Percentiles rank a stretch among this genome's conserved stretches.
These are phyloP conservation scores for Drepana falcataria DNA, from an alignment of 2,888 invertebrate genomes.

Conservation along the genomic window DNA sequence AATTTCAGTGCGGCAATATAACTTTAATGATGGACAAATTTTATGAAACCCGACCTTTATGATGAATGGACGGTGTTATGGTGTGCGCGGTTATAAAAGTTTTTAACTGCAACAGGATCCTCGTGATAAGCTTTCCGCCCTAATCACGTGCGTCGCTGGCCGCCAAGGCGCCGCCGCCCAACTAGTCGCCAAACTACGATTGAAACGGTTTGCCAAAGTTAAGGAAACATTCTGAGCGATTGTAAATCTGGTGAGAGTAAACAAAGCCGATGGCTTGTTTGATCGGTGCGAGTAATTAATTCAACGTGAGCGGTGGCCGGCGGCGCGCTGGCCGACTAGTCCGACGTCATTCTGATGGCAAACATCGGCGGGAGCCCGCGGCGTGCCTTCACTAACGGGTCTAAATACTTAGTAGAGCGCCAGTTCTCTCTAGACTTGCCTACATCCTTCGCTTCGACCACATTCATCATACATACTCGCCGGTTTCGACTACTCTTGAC, in stretches of 20 bases:
- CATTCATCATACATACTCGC: no score
- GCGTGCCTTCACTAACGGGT: no score
- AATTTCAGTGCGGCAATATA: background rate
- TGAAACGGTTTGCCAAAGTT: slow-evolving; percentile 12
- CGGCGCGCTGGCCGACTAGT: slow-evolving; percentile 2
- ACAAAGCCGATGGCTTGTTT: slow-evolving; percentile 30
- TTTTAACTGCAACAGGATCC: slow-evolving; percentile 2
- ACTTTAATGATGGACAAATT: slow-evolving; percentile 2
- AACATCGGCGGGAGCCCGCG: no score
- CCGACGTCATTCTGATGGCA: no score
- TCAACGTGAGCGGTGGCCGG: no score
- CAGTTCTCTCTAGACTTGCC: no score
- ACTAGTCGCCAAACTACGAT: slow-evolving; percentile 12
- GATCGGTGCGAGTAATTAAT: slow-evolving; percentile 5
- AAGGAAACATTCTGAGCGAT: slow-evolving; percentile 22
- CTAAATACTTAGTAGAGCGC: no score
- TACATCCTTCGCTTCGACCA: no score
- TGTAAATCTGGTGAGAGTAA: slow-evolving; percentile 23
- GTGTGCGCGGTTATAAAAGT: slow-evolving; percentile 1
- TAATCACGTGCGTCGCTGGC: background rate
- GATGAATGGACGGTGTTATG: slow-evolving; percentile 1
- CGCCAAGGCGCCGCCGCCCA: slow-evolving; percentile 1
- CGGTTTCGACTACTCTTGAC: no score
- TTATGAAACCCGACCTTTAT: slow-evolving; percentile 1
- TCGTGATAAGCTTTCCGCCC: background rate